Evolutionary conservation across 1,140 invertebrate species (phyloP).

Genomic region (Phymorhynchus buccinoides): DNA sequence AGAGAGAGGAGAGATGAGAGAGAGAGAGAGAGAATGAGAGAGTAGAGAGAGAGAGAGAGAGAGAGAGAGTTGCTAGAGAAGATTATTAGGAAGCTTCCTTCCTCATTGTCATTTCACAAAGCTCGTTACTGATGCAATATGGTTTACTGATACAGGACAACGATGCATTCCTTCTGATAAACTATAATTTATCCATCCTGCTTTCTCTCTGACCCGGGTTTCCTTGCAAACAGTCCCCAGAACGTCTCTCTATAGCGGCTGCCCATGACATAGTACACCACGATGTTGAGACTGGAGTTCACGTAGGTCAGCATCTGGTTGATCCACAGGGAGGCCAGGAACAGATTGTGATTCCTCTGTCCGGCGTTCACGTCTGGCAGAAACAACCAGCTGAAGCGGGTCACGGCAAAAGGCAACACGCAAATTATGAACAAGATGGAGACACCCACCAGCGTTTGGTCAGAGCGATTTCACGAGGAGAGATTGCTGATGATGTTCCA

Average conservation of each 20-base stretch:
- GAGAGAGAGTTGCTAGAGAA: no score
- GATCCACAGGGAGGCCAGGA: neutral
- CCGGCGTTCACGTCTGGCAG: conserved; percentile 6
- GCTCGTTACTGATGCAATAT: no score
- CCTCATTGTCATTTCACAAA: no score
- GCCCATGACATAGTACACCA: conserved; percentile 4
- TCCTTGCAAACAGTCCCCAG: neutral
- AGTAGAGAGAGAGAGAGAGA: no score
- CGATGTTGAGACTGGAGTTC: neutral
- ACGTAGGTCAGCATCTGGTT: neutral
- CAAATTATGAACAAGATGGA: conserved; percentile 20
- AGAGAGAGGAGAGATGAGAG: no score
- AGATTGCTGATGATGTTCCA: neutral
- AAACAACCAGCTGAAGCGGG: neutral
- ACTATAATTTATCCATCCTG: no score
- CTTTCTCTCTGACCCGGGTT: neutral
- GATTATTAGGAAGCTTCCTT: no score
- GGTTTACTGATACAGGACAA: no score
- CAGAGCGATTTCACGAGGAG: conserved; percentile 2
- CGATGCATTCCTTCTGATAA: no score
- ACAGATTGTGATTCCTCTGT: neutral
- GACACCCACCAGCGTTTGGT: conserved; percentile 1
- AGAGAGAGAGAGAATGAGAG: no score
- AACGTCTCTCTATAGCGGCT: neutral
- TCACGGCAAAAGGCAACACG: neutral